Percentiles rank a stretch among this genome's conserved stretches.
These are phyloP conservation scores for Trachymyrmex cornetzi DNA, from an alignment of 1,140 invertebrate genomes.

Conservation along the genomic window DNA sequence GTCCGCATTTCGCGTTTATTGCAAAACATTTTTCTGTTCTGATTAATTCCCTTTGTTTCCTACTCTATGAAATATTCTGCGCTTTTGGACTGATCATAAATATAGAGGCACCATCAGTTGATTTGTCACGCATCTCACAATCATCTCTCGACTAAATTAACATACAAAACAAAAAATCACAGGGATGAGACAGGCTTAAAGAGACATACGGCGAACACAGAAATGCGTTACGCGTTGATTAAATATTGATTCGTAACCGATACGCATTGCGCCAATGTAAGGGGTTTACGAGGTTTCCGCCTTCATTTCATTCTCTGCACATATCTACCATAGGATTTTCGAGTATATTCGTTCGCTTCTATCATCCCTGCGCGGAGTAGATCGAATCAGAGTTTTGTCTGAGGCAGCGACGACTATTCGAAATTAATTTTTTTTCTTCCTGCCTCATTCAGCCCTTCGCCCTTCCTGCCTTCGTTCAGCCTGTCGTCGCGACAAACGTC, in stretches of 20 bases:
- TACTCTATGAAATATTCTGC: background rate
- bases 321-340: conserved; percentile 61
- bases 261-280: conserved; percentile 60
- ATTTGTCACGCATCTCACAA: background rate
- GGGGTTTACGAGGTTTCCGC: conserved; percentile 67
- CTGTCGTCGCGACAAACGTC: conserved; percentile 11
- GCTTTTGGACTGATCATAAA: background rate
- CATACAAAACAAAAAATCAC: background rate
- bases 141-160: background rate
- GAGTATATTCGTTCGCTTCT: conserved; percentile 39
- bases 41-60: background rate
- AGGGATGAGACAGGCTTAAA: background rate
- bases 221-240: conserved; percentile 49
- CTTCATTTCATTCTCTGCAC: conserved; percentile 70
- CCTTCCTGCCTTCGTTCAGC: conserved; percentile 12
- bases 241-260: conserved; percentile 77
- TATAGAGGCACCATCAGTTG: background rate
- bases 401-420: conserved; percentile 52
- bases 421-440: conserved; percentile 69
- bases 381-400: conserved; percentile 70
- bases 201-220: background rate
- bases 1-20: conserved; percentile 23
- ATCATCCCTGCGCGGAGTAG: conserved; percentile 5
- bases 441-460: conserved; percentile 17
- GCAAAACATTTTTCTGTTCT: background rate